These are phyloP conservation scores for Chauna torquata DNA, from an alignment of 2,113 vertebrate species.

Conservation along the genomic window DNA sequence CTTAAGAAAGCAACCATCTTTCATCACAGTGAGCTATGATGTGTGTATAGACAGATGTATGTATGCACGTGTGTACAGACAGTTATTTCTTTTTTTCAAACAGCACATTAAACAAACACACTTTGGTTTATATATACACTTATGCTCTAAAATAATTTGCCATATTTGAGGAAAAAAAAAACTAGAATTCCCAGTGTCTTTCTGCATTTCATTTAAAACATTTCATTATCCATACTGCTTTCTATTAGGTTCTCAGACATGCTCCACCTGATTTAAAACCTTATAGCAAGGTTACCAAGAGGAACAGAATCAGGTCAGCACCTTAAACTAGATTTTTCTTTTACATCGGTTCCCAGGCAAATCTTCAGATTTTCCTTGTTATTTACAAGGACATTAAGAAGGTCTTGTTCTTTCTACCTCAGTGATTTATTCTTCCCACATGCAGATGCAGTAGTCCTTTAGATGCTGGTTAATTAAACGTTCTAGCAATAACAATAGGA, in stretches of 20 bases:
- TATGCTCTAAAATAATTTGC: not conserved
- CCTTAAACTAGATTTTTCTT: conserved; percentile 39
- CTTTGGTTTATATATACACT: not conserved
- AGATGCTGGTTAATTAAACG: not conserved
- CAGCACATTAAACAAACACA: not conserved
- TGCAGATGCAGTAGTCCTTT: conserved; percentile 33
- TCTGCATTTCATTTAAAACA: not conserved
- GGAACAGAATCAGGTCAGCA: conserved; percentile 58
- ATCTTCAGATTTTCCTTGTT: conserved; percentile 35
- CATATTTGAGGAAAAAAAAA: not conserved
- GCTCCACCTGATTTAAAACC: conserved; percentile 3
- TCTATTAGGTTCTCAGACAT: not conserved
- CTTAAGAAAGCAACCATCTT: not conserved
- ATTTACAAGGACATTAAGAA: conserved; percentile 56
- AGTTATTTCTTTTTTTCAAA: not conserved
- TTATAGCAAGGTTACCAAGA: conserved; percentile 12
- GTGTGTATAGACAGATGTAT: not conserved
- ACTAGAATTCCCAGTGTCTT: not conserved
- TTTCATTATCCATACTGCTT: not conserved
- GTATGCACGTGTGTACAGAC: not conserved
- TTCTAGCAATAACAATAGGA: not conserved
- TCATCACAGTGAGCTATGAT: not conserved
- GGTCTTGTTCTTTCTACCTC: conserved; percentile 9
- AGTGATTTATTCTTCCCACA: conserved; percentile 25
- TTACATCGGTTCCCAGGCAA: conserved; percentile 18